These are phyloP conservation scores for Indri indri DNA, from an alignment of 2,113 vertebrate species.

Conservation along the genomic window DNA sequence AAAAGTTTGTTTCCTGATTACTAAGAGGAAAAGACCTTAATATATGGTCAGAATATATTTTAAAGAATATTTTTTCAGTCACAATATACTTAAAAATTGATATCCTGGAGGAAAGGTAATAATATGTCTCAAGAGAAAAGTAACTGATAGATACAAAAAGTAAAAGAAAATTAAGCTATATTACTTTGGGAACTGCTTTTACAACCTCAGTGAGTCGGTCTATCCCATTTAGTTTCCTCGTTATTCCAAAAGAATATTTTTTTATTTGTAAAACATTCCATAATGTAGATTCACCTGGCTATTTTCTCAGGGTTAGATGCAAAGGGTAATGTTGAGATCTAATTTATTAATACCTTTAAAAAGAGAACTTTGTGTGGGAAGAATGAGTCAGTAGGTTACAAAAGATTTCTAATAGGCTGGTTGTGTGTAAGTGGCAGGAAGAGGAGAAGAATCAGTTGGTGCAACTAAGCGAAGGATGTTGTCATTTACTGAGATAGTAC, in stretches of 20 bases:
- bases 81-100: neutral
- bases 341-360: neutral
- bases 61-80: neutral
- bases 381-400: neutral
- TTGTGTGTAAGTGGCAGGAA: neutral
- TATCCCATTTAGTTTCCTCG: neutral
- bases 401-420: neutral
- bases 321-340: neutral
- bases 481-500: neutral
- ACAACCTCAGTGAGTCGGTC: neutral
- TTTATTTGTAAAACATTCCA: neutral
- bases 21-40: neutral
- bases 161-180: neutral
- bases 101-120: neutral
- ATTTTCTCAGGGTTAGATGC: neutral
- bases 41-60: neutral
- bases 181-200: neutral
- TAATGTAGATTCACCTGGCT: neutral
- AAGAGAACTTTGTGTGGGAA: neutral
- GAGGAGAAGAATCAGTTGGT: neutral
- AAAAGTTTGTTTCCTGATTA: neutral
- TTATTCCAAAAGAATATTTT: neutral
- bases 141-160: neutral
- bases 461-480: neutral
- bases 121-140: neutral